Percentiles rank a stretch among this genome's conserved stretches.
Evolutionary conservation across 2,888 invertebrate genomes (phyloP).

Genomic region (Cephalotes varians): DNA sequence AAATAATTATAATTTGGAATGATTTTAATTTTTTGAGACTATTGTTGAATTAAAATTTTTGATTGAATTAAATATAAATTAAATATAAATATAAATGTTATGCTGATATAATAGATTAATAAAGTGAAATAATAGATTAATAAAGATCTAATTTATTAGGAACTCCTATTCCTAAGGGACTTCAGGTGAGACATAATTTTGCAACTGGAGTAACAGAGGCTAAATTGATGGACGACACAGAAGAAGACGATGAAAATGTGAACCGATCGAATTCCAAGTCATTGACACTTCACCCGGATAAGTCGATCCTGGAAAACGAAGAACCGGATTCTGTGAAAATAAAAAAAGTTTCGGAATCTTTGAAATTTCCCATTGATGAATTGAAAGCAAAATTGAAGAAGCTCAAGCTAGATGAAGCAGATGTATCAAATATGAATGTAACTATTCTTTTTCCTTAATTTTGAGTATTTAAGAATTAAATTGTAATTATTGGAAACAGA

Average conservation of each 20-base stretch:
- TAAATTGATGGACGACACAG: constrained; percentile 88
- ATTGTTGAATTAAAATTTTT: neutral
- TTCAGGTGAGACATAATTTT: constrained; percentile 92
- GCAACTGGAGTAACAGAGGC: constrained; percentile 92
- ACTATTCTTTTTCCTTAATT: constrained; percentile 21
- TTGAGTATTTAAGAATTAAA: neutral
- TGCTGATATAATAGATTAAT: neutral
- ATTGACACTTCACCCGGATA: constrained; percentile 79
- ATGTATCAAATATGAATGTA: constrained; percentile 70
- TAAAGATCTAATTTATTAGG: constrained; percentile 85
- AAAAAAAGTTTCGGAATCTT: constrained; percentile 75
- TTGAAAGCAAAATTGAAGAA: constrained; percentile 81
- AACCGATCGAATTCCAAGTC: constrained; percentile 72
- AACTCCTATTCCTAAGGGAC: constrained; percentile 90
- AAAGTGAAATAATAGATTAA: constrained; percentile 18
- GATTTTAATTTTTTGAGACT: too few relatives aligned
- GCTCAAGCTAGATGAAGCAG: constrained; percentile 76
- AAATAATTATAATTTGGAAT: too few relatives aligned
- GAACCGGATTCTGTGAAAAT: constrained; percentile 70
- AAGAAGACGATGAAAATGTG: constrained; percentile 57
- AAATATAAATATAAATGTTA: neutral
- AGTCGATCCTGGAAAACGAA: constrained; percentile 69
- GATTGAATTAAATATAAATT: neutral
- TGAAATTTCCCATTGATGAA: constrained; percentile 79
- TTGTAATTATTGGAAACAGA: neutral